phyloP scores from a whole-genome alignment of 2,113 vertebrate species.

The Trinectes maculatus region DNA sequence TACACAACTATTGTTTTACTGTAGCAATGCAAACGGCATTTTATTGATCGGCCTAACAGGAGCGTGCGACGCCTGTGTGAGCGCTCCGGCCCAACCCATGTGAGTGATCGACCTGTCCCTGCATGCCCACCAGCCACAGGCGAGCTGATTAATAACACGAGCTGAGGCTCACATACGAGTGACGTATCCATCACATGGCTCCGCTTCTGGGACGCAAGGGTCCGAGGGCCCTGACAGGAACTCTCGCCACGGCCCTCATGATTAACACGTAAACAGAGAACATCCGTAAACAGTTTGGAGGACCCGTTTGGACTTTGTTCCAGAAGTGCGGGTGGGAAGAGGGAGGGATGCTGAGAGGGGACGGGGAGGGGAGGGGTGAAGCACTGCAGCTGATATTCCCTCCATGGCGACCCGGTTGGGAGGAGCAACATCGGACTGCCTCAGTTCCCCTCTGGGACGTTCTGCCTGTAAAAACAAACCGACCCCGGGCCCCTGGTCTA shows the following conservation, averaged over 20 bases:
- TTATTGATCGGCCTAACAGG: slow-evolving; percentile 58
- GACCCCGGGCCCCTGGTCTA: slow-evolving; percentile 76
- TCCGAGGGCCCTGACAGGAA: slow-evolving; percentile 49
- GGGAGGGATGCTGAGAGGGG: slow-evolving; percentile 25
- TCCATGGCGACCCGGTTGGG: slow-evolving; percentile 57
- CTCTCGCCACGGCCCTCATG: slow-evolving; percentile 54
- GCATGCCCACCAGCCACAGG: slow-evolving; percentile 63
- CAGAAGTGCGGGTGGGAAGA: slow-evolving; percentile 67
- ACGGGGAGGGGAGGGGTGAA: slow-evolving; percentile 52
- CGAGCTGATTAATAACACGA: slow-evolving; percentile 52
- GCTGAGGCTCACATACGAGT: slow-evolving; percentile 47
- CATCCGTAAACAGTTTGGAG: slow-evolving; percentile 77
- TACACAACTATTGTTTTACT: slow-evolving; percentile 39
- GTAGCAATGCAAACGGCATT: slow-evolving; percentile 36
- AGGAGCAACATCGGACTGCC: slow-evolving; percentile 75
- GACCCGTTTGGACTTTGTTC: slow-evolving; percentile 68
- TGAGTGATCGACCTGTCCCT: slow-evolving; percentile 69
- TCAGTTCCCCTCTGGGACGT: slow-evolving; percentile 75
- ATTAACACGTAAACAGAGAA: slow-evolving; percentile 73
- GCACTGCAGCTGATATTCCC: slow-evolving; percentile 71
- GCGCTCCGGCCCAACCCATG: slow-evolving; percentile 64
- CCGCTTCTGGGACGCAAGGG: slow-evolving; percentile 41
- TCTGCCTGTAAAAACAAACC: slow-evolving; percentile 81
- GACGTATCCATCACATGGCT: slow-evolving; percentile 53
- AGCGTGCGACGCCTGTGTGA: slow-evolving; percentile 36